Evolutionary conservation across 2,888 invertebrate species (phyloP), one percentile per base, ranked within the genome.

Genomic region (Euproctis similis): DNA sequence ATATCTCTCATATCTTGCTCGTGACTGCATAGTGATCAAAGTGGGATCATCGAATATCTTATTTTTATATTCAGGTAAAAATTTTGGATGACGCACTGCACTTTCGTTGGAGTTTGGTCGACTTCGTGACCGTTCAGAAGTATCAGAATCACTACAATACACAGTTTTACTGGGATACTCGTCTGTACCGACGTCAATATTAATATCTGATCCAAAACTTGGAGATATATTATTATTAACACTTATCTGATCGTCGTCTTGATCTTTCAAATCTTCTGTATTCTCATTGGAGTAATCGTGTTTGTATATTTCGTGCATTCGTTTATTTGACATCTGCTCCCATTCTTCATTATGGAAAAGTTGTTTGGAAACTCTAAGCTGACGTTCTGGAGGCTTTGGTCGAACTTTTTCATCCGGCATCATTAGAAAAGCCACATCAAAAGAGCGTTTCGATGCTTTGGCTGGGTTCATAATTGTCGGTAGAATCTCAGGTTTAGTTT

Each of bases 371-470:
- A 87, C 76, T 54, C 87, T 62, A 16, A 85, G 68, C 56, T 84
- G 87, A 42, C 86, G 77, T 37, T 88, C 88, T 25, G 75, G 82
- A 42, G 87, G 87, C 48, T 89, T 89, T 24, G 89, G 87, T 28
- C 90, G 90, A 24, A 92, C 71, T 54, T 92, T 92, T 39, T 94
- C 94, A 61, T 95, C 94, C 1, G 94, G 94, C 68, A 93, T 90
- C 87, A 95, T 94, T 12, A 96, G 76, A 55, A 96, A 96, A 0
- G 95, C 95, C 6, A 96, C 95, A 65, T 96, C 95, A 62, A 96
- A 96, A 1, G 94, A 92, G 8, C 96, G 84, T 57, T 96, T 96
- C 47, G 85, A 45, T 70, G 86, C 57, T 74, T 87, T 71, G 0
- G 52, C 62, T 41, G 65, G 54, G 56, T 63, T 74, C 8, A 75